Evolutionary conservation across 2,113 vertebrate genomes (phyloP).

Genomic region (Syngnathus typhle): DNA sequence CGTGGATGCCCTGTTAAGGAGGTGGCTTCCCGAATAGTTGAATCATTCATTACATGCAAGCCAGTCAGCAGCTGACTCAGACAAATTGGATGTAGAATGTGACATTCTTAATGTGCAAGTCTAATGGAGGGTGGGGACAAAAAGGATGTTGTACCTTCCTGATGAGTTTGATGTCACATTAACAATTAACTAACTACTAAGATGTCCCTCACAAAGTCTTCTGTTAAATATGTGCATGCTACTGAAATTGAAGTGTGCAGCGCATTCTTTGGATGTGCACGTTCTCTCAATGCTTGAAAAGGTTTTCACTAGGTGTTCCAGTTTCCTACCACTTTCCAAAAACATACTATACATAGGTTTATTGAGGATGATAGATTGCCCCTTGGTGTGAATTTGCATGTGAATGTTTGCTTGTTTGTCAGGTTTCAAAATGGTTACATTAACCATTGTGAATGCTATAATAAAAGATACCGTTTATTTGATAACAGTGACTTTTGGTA

Average conservation of each 20-base stretch:
- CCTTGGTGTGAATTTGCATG: too few species aligned
- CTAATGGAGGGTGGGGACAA: constrained; percentile 20
- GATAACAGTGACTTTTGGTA: too few species aligned
- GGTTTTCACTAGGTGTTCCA: too few species aligned
- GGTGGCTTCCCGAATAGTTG: constrained; percentile 42
- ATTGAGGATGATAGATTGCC: too few species aligned
- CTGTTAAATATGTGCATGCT: background rate
- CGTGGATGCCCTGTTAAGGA: constrained; percentile 37
- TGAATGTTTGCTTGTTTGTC: too few species aligned
- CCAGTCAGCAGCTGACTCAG: constrained; percentile 33
- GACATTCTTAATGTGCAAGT: constrained; percentile 26
- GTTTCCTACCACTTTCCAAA: too few species aligned
- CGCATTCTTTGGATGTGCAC: background rate
- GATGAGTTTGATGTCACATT: constrained; percentile 11
- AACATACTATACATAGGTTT: too few species aligned
- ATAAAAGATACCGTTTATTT: too few species aligned
- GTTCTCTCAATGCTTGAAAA: too few species aligned
- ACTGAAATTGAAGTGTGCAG: background rate
- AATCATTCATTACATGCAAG: constrained; percentile 39
- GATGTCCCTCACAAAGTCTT: background rate
- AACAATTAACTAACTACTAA: background rate
- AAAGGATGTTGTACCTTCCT: constrained; percentile 18
- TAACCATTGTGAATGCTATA: too few species aligned
- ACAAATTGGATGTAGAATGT: constrained; percentile 14
- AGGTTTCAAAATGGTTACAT: too few species aligned